These are phyloP conservation scores for Spodoptera frugiperda DNA, from an alignment of 1,140 invertebrate species.

Conservation along the genomic window DNA sequence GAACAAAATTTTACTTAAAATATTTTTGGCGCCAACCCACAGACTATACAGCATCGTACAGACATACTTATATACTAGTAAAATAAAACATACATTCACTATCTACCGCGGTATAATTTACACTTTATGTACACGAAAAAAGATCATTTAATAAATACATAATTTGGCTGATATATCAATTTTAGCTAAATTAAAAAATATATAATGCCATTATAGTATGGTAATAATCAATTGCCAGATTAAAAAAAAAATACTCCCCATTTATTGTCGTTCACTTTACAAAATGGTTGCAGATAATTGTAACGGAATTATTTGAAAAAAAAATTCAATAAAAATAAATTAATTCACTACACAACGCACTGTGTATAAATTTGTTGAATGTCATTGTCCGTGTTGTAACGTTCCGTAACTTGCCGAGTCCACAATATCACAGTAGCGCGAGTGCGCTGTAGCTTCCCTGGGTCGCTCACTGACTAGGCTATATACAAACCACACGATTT, in stretches of 20 bases:
- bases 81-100: constrained; percentile 75
- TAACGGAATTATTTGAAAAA: constrained; percentile 36
- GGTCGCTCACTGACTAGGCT: constrained; percentile 74
- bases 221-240: constrained; percentile 38
- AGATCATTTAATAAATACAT: constrained; percentile 80
- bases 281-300: neutral
- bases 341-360: constrained; percentile 59
- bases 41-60: constrained; percentile 53
- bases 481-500: constrained; percentile 50
- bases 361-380: constrained; percentile 64
- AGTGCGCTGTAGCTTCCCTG: constrained; percentile 51
- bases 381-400: constrained; percentile 41
- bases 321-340: constrained; percentile 54
- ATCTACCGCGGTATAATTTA: constrained; percentile 81
- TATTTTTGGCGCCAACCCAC: constrained; percentile 35
- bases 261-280: constrained; percentile 64
- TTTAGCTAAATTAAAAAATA: constrained; percentile 47
- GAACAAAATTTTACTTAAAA: neutral
- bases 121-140: constrained; percentile 76
- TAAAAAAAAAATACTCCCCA: constrained; percentile 49
- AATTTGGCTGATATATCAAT: constrained; percentile 77
- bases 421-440: constrained; percentile 72
- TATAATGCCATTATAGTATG: constrained; percentile 5
- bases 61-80: constrained; percentile 62
- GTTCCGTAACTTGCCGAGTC: constrained; percentile 36